Conservation (phyloP, 1,140 invertebrate species). For the Lineus longissimus region DNA sequence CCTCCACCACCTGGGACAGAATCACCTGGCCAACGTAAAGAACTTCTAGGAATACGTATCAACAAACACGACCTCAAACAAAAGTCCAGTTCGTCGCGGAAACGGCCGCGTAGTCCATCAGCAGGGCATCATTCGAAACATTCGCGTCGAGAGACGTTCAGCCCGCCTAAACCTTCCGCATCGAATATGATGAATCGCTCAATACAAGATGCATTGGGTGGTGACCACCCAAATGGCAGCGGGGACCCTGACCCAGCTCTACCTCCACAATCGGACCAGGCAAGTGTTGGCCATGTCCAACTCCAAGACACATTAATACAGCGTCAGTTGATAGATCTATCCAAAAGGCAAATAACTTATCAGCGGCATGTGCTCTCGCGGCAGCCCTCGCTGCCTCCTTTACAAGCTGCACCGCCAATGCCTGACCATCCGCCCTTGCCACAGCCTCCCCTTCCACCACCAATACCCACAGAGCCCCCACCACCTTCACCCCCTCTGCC, state of each 20-base stretch:
- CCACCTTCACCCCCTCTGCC: constrained; percentile 27
- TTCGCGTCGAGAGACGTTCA: no score
- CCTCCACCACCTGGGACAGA: no score
- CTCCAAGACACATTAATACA: not conserved
- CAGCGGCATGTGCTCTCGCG: not conserved
- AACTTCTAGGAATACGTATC: no score
- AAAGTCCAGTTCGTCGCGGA: no score
- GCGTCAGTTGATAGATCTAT: not conserved
- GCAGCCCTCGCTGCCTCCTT: constrained; percentile 6
- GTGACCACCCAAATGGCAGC: not conserved
- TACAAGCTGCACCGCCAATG: constrained; percentile 6
- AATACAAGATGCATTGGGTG: no score
- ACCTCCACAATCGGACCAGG: no score
- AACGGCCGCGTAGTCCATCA: no score
- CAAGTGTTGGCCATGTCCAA: not conserved
- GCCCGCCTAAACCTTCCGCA: no score
- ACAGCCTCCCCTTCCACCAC: constrained; percentile 13
- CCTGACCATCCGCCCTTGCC: constrained; percentile 17
- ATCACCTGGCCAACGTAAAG: no score
- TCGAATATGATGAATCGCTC: no score
- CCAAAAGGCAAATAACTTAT: constrained; percentile 8
- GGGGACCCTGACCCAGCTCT: not conserved
- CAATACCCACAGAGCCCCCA: constrained; percentile 34
- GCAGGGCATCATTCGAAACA: no score
- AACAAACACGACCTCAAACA: no score